Evolutionary conservation across 2,113 vertebrate genomes (phyloP), one percentile per base, ranked within the genome.

Genomic region (Macquaria australasica): DNA sequence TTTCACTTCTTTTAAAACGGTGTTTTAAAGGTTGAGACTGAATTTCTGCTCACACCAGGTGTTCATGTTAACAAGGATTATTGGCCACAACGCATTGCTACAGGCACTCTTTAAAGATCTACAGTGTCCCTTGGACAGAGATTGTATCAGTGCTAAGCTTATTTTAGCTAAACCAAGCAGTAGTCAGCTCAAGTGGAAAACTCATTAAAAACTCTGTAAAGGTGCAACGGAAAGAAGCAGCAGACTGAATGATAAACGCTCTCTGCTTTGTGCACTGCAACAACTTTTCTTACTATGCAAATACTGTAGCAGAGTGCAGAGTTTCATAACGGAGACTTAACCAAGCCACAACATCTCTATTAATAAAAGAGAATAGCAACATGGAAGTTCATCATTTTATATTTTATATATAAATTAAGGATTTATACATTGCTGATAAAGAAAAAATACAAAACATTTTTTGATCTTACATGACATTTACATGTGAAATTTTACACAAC

Each of bases 401-500:
- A 83, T 93, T 93, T 95, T 94, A 92, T 94, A 94, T 94, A 94
- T 93, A 95, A 94, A 95, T 94, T 93, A 94, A 93, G 84, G 88
- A 91, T 95, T 92, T 93, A 92, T 94, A 94, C 93, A 94, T 92
- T 91, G 90, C 86, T 86, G 88, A 93, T 91, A 94, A 95, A 92
- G 90, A 92, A 94, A 97, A 96, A 98, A 98, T 99, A 98, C 97
- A 97, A 99, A 97, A 96, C 96, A 94, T 90, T 94, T 96, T 97
- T 97, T 97, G 97, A 98, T 98, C 97, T 98, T 98, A 98, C 97
- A 98, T 98, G 97, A 97, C 97, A 99, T 98, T 98, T 96, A 96
- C 95, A 96, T 91, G 94, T 96, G 97, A 96, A 97, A 98, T 97
- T 99, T 97, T 99, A 99, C 98, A 99, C 97, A 96, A 97, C 96